Conservation (phyloP, 2,888 invertebrate genomes). For the Xanthorhoe designata region DNA sequence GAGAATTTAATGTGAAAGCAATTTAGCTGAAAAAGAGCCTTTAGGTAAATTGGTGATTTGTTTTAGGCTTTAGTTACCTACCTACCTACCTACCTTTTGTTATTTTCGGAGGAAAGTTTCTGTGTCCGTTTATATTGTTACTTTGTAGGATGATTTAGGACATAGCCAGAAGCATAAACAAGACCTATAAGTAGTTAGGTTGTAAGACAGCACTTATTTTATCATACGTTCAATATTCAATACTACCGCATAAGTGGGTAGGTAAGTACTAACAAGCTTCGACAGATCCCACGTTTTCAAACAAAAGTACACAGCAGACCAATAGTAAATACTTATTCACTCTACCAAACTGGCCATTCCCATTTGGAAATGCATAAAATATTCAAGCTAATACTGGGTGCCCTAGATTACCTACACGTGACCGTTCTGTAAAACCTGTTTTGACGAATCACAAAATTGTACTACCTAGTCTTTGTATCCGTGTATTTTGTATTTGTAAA, state of each 20-base stretch:
- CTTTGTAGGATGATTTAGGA: conserved; percentile 6
- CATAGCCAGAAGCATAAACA: conserved; percentile 4
- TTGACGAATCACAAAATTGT: neutral
- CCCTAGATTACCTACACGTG: conserved; percentile 1
- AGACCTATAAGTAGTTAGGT: neutral
- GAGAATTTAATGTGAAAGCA: conserved; percentile 34
- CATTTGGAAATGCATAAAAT: neutral
- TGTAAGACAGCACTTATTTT: too few species aligned
- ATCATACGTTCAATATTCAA: too few species aligned
- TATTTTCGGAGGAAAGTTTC: conserved; percentile 11
- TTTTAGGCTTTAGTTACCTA: conserved; percentile 12
- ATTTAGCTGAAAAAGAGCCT: conserved; percentile 41
- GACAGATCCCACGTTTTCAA: too few species aligned
- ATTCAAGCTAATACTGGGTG: neutral
- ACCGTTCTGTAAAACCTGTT: neutral
- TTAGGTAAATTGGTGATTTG: conserved; percentile 23
- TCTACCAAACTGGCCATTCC: neutral
- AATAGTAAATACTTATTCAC: neutral
- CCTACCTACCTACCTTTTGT: too few species aligned
- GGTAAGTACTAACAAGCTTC: too few species aligned
- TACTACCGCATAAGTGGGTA: too few species aligned
- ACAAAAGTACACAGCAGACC: neutral
- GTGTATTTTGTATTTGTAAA: neutral
- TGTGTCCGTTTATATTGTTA: conserved; percentile 9
- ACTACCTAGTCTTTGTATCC: neutral